These are phyloP conservation scores for Holotrichia oblita DNA, from an alignment of 1,140 invertebrate species.

Conservation along the genomic window DNA sequence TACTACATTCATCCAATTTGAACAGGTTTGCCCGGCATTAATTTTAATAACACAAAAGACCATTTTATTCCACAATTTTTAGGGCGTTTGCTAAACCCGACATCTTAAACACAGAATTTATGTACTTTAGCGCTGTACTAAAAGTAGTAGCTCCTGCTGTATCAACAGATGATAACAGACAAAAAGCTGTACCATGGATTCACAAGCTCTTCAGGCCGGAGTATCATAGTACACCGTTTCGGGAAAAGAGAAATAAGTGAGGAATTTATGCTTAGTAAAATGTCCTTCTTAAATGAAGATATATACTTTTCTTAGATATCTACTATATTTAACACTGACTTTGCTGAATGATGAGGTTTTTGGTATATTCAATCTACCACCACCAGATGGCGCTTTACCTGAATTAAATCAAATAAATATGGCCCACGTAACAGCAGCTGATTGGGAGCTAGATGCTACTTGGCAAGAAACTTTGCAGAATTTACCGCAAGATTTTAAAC, in stretches of 20 bases:
- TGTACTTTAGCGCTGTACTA: slow-evolving; percentile 55
- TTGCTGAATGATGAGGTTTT: slow-evolving; percentile 56
- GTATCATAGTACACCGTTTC: slow-evolving; percentile 56
- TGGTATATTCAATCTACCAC: slow-evolving; percentile 52
- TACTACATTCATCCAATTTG: background rate
- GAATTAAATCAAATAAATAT: slow-evolving; percentile 47
- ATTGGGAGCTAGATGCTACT: slow-evolving; percentile 58
- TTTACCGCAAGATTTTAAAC: slow-evolving; percentile 55
- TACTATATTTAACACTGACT: slow-evolving; percentile 54
- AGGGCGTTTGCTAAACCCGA: slow-evolving; percentile 45
- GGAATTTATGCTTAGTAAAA: background rate
- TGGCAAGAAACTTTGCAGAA: slow-evolving; percentile 55
- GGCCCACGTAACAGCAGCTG: slow-evolving; percentile 50
- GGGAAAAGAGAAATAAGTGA: slow-evolving; percentile 58
- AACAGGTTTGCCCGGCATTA: slow-evolving; percentile 22
- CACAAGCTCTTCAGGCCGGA: slow-evolving; percentile 59
- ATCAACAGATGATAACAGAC: slow-evolving; percentile 50
- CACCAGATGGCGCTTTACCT: slow-evolving; percentile 54
- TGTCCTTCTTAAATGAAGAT: background rate
- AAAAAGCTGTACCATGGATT: slow-evolving; percentile 55
- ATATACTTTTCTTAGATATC: slow-evolving; percentile 51
- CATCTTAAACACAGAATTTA: slow-evolving; percentile 49
- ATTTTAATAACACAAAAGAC: background rate
- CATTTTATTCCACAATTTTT: background rate
- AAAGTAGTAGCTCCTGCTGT: slow-evolving; percentile 54